phyloP scores from a whole-genome alignment of 2,888 invertebrate species.

The Melieria omissa region DNA sequence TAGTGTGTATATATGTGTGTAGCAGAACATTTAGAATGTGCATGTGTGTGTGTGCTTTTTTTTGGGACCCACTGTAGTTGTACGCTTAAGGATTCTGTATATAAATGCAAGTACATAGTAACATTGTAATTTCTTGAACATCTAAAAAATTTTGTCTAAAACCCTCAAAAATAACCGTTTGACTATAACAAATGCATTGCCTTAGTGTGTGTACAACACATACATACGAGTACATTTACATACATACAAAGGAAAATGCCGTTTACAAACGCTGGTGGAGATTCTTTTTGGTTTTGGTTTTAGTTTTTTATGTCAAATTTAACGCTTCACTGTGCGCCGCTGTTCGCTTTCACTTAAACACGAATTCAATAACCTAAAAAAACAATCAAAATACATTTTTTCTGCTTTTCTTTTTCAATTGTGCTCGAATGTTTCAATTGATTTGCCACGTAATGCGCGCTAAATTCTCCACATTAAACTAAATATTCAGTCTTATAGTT shows the following conservation, averaged over 20 bases:
- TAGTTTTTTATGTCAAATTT: constrained; percentile 8
- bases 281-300: constrained; percentile 2
- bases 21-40: constrained; percentile 14
- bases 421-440: constrained; percentile 10
- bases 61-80: constrained; percentile 21
- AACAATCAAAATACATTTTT: background rate
- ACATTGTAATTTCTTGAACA: constrained; percentile 31
- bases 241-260: too few species aligned
- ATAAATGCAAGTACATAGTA: constrained; percentile 33
- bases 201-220: too few species aligned
- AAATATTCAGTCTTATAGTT: constrained; percentile 67
- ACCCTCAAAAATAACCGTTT: constrained; percentile 8
- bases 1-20: background rate
- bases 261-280: too few species aligned
- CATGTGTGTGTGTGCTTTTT: background rate
- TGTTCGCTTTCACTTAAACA: too few species aligned
- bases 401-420: constrained; percentile 14
- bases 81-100: background rate
- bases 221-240: too few species aligned
- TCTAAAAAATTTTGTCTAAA: background rate
- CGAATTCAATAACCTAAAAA: background rate
- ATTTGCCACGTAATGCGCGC: constrained; percentile 35
- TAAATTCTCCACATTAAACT: constrained; percentile 55
- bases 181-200: constrained; percentile 7
- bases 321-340: too few species aligned